Conservation (phyloP, 2,888 invertebrate genomes). For the Pristionchus arcanus region DNA sequence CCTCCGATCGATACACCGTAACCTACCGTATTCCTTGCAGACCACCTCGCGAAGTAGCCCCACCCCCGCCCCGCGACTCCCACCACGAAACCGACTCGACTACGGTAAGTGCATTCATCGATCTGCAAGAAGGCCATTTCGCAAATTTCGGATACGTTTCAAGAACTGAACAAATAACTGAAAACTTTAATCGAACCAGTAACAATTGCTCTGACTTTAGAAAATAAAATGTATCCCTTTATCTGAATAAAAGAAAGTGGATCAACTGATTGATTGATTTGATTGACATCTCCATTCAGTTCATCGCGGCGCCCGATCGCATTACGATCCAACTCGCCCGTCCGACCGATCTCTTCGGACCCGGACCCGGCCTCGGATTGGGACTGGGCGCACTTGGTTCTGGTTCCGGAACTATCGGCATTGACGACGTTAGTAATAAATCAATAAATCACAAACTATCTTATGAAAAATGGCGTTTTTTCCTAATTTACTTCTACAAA, state of each 20-base stretch:
- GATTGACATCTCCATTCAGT: no score
- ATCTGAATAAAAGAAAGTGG: no score
- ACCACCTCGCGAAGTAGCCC: conserved; percentile 19
- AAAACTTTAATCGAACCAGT: no score
- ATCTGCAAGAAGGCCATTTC: neutral
- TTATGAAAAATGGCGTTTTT: no score
- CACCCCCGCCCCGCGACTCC: conserved; percentile 46
- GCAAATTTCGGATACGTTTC: neutral
- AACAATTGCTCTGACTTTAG: no score
- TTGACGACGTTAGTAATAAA: conserved; percentile 9
- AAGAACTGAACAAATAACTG: no score
- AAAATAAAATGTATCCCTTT: no score
- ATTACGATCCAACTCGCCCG: conserved; percentile 23
- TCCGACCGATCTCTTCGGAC: conserved; percentile 34
- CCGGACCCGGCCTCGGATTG: conserved; percentile 13
- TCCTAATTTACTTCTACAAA: no score
- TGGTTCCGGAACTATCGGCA: neutral
- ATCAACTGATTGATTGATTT: no score
- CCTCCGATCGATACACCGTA: neutral
- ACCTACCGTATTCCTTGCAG: conserved; percentile 1
- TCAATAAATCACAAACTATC: no score
- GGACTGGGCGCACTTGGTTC: neutral
- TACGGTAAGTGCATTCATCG: neutral
- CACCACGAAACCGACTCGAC: conserved; percentile 33
- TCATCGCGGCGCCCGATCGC: neutral